Evolutionary conservation across 2,113 vertebrate species (phyloP), one percentile per base, ranked within the genome.

Genomic region (Strigops habroptila): DNA sequence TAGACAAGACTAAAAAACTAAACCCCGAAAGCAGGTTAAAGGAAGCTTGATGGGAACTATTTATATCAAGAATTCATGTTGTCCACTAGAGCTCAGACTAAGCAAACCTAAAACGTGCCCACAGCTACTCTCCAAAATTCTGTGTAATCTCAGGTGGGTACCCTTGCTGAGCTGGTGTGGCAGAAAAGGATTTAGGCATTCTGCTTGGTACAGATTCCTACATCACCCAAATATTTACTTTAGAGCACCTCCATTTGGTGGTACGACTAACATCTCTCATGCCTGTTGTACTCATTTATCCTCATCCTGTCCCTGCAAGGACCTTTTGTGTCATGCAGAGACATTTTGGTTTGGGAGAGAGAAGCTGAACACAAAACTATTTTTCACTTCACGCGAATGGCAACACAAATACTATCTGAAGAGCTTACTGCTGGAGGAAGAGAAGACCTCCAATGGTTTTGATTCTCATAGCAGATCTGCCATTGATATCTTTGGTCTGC

Each of bases 281-380:
- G 2, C 33, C 48, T 12, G 14, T 23, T 37, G 57, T 28, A 60
- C 37, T 68, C 52, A 7, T 28, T 63, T 0, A 0, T 48, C 5
- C 10, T 52, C 37, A 41, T 17, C 35, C 71, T 43, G 53, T 25
- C 27, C 30, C 52, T 57, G 46, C 46, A 77, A 84, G 63, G 60
- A 76, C 11, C 18, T 59, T 64, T n/a, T 48, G 23, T 60, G 44
- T 52, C 2, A 0, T 8, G 25, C 35, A 73, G 70, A 68, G 16
- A 9, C 18, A 41, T 57, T 90, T 41, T 67, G 3, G 6, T 10
- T 11, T 39, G 43, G 57, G 48, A 76, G 11, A 21, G 14, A 93
- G 64, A 87, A 91, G 67, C 33, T 82, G n/a, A 88, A 75, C 39
- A 33, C 1, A 3, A 57, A 90, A 60, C 18, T 55, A 10, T 9